Evolutionary conservation across 2,113 vertebrate species (phyloP), one percentile per base, ranked within the genome.

Genomic region (Trichechus manatus): DNA sequence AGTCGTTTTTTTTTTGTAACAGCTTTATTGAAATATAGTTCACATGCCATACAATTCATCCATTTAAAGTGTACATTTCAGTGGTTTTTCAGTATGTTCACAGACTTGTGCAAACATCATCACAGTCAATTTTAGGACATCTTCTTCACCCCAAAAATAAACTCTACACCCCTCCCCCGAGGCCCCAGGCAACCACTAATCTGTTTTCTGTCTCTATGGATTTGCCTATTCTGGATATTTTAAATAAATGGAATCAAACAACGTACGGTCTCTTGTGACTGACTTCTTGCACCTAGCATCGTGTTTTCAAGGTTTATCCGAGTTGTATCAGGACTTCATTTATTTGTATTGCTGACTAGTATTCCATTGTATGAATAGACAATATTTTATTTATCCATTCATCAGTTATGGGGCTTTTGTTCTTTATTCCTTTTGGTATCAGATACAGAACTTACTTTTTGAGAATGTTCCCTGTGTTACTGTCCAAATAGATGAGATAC

Each of bases 11-110:
- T n/a, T 79, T 74, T 68, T 44, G 22, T 33, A 59, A 10, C n/a
- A 33, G 27, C 36, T 82, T 86, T 74, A 78, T 89, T 82, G 39
- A 56, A 15, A 68, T 87, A 29, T n/a, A 93, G 63, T 92, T 87
- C 22, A 64, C 9, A 17, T 77, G 3, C 6, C 36, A 23, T 42
- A 39, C 6, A 88, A 0, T 91, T 82, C 19, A 63, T 44, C 44
- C 11, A 29, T 81, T 79, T 84, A 66, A 85, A 50, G 3, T 81
- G 5, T 27, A 33, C 15, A 31, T 70, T 90, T 95, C 63, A 61
- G 47, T 47, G 47, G 47, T 47, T 47, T 47, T 47, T 47, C 47
- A 47, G 47, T 47, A 47, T 47, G 9, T 6, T 93, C 47, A 36
- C n/a, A 44, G 81, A 94, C 9, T 77, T 94, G 25, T 80, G 3